Evolutionary conservation across 1,140 invertebrate genomes (phyloP), one percentile per base, ranked within the genome.

Genomic region (Subanguina moxae): DNA sequence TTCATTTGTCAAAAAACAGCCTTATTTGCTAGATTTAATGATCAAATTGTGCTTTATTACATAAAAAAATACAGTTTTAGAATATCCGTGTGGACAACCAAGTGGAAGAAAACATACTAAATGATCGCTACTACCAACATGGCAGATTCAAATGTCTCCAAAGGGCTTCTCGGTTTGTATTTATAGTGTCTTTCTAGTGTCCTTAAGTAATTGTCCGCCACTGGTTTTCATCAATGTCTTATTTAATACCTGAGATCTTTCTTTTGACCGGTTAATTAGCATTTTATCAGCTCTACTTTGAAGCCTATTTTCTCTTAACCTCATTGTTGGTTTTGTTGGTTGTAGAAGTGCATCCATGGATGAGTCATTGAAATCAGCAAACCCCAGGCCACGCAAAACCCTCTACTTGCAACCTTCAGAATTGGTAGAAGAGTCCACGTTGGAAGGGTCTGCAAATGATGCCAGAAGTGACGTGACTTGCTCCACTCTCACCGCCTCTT

Each of bases 61-160:
- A 28, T 23, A 56, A 23, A 56, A 9, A 5, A 13, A 56, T n/a
- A n/a, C n/a, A n/a, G 11, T 61, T 61, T 62, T 21, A 52, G 62
- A 67, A 67, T 52, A 30, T 67, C 21, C 32, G 65, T 11, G 65
- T 42, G 8, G 62, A 28, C 19, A n/a, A 25, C 32, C n/a, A n/a
- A 13, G 21, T 28, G 13, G 67, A 69, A 23, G 17, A 19, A 19
- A 70, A 57, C 38, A 0, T 70, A 21, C 45, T 70, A 7, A 58
- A 70, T 19, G 56, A 72, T n/a, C 57, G 59, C 9, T 71, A 71
- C 64, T 57, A 71, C 72, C 59, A 71, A 38, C 70, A 71, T 48
- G 27, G 69, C 17, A 57, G 70, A 64, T 72, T 71, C 17, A 67
- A 64, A 25, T 64, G 68, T 38, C 58, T 71, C 17, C 69, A 71